phyloP scores from a whole-genome alignment of 2,113 vertebrate species.

The Perca flavescens region DNA sequence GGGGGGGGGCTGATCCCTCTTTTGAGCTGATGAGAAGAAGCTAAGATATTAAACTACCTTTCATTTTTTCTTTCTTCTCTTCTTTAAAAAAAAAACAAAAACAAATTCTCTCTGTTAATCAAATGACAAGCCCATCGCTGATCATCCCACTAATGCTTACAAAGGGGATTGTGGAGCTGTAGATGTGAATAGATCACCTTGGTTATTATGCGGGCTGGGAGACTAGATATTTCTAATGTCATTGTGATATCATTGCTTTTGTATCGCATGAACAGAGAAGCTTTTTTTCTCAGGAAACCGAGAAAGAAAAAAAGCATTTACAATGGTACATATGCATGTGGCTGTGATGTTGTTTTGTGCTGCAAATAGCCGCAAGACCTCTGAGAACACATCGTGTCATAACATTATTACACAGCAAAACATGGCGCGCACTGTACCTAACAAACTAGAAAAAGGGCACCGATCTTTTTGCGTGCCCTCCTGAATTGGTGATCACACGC shows the following conservation, averaged over 20 bases:
- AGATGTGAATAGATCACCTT: conserved; percentile 89
- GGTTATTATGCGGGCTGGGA: conserved; percentile 62
- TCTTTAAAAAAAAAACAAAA: conserved; percentile 12
- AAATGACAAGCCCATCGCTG: conserved; percentile 92
- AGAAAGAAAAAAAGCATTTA: conserved; percentile 30
- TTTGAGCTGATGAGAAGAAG: conserved; percentile 98
- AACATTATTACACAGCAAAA: conserved; percentile 54
- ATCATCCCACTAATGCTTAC: conserved; percentile 92
- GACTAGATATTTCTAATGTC: conserved; percentile 55
- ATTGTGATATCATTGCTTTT: conserved; percentile 33
- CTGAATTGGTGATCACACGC: conserved; percentile 92
- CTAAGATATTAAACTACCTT: conserved; percentile 99
- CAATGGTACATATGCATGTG: conserved; percentile 8
- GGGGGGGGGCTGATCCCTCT: conserved; percentile 87
- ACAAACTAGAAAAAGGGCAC: conserved; percentile 68
- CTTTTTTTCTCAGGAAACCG: conserved; percentile 69
- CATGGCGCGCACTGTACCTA: conserved; percentile 37
- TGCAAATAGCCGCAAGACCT: conserved; percentile 15
- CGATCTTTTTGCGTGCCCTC: conserved; percentile 85
- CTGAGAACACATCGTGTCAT: conserved; percentile 35
- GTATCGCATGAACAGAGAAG: conserved; percentile 48
- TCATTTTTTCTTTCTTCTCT: conserved; percentile 90
- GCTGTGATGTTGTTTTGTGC: conserved; percentile 21
- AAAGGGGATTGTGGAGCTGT: conserved; percentile 90
- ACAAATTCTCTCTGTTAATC: conserved; percentile 98